Conservation (phyloP, 2,113 vertebrate genomes). For the Sakesphorus luctuosus region DNA sequence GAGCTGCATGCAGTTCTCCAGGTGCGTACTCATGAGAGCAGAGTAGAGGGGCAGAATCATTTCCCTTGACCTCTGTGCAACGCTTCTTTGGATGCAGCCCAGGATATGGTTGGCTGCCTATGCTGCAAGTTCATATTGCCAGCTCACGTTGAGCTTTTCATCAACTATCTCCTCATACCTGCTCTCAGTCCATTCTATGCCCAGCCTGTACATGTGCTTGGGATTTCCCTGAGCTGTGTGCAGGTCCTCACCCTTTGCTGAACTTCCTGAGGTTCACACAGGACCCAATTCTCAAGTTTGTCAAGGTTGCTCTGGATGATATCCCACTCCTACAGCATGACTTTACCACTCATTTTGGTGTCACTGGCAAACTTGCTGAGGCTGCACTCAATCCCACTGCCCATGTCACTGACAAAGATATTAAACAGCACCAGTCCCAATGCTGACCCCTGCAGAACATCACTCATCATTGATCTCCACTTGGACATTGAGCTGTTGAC, state of each 20-base stretch:
- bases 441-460: neutral
- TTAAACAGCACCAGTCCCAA: neutral
- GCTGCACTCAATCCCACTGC: too few species aligned
- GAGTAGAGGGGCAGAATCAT: neutral
- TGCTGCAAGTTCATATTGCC: neutral
- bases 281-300: neutral
- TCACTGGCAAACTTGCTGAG: neutral
- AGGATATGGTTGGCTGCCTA: neutral
- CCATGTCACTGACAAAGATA: neutral
- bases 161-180: neutral
- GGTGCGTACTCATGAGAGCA: rapidly evolving
- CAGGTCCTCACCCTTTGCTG: neutral
- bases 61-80: neutral
- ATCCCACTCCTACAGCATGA: neutral
- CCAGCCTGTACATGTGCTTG: neutral
- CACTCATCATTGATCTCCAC: neutral
- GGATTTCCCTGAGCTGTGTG: neutral
- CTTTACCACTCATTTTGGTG: neutral
- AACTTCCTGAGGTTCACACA: neutral
- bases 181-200: neutral
- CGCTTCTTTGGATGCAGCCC: neutral
- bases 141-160: too few species aligned
- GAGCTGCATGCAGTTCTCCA: neutral
- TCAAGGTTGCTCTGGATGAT: neutral
- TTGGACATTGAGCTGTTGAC: neutral